phyloP scores from a whole-genome alignment of 2,888 invertebrate genomes.

The Hypena proboscidalis region DNA sequence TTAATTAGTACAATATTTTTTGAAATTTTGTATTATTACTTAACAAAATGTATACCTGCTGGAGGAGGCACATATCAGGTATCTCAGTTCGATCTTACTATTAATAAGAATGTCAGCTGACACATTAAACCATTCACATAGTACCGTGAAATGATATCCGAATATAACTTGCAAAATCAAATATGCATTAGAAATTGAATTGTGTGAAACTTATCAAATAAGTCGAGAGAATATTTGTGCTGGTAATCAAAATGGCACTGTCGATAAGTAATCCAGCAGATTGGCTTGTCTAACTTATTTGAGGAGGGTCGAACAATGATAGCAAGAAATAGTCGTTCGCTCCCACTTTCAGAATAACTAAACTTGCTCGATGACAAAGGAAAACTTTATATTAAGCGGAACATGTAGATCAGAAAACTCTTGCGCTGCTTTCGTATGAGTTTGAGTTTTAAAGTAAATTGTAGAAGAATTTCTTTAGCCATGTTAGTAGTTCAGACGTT shows the following conservation, averaged over 20 bases:
- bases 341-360: conserved; percentile 9
- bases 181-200: conserved; percentile 27
- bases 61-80: no score
- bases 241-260: conserved; percentile 41
- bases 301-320: conserved; percentile 41
- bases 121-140: background rate
- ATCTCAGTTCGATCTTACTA: no score
- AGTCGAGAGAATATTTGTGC: conserved; percentile 23
- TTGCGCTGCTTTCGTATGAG: background rate
- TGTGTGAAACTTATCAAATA: conserved; percentile 32
- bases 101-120: background rate
- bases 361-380: conserved; percentile 9
- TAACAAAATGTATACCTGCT: no score
- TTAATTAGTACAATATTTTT: no score
- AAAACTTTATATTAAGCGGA: conserved; percentile 12
- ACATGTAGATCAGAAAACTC: conserved; percentile 3
- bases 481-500: no score
- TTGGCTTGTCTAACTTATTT: conserved; percentile 43
- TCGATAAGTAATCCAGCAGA: conserved; percentile 41
- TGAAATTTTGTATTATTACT: no score
- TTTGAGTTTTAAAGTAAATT: background rate
- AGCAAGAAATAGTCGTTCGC: conserved; percentile 31
- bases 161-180: conserved; percentile 10
- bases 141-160: background rate
- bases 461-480: no score